A percentile compares a stretch with the other conserved stretches of the same genome.
phyloP scores from a whole-genome alignment of 2,888 invertebrate genomes.

The Cheilosia pagana region DNA sequence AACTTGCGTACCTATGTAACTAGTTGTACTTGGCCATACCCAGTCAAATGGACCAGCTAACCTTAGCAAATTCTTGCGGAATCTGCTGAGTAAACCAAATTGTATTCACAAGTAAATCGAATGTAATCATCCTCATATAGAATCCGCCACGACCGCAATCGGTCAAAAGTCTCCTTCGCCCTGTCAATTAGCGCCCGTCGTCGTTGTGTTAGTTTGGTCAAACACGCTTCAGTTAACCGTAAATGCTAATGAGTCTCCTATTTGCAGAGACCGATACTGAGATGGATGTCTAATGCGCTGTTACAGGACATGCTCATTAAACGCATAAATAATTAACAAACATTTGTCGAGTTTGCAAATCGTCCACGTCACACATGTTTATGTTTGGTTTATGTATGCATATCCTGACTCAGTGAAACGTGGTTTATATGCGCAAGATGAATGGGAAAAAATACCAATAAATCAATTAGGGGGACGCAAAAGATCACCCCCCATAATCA shows the following conservation, averaged over 20 bases:
- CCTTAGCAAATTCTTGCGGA: conserved; percentile 51
- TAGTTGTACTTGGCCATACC: not conserved
- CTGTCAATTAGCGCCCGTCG: conserved; percentile 69
- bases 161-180: conserved; percentile 38
- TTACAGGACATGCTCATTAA: conserved; percentile 56
- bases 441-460: conserved; percentile 53
- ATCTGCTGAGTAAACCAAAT: conserved; percentile 44
- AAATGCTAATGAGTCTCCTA: conserved; percentile 64
- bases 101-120: conserved; percentile 55
- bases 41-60: conserved; percentile 42
- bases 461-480: conserved; percentile 57
- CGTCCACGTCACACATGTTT: conserved; percentile 1
- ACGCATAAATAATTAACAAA: conserved; percentile 64
- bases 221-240: conserved; percentile 32
- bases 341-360: conserved; percentile 60
- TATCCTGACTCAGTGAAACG: conserved; percentile 55
- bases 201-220: conserved; percentile 45
- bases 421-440: conserved; percentile 26
- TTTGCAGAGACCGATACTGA: conserved; percentile 39
- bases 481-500: conserved; percentile 22
- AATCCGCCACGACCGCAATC: conserved; percentile 47
- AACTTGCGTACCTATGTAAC: not conserved
- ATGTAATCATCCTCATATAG: conserved; percentile 61
- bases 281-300: conserved; percentile 21
- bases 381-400: too few relatives aligned